phyloP scores from a whole-genome alignment of 2,113 vertebrate species.

The Lichenostomus cassidix region DNA sequence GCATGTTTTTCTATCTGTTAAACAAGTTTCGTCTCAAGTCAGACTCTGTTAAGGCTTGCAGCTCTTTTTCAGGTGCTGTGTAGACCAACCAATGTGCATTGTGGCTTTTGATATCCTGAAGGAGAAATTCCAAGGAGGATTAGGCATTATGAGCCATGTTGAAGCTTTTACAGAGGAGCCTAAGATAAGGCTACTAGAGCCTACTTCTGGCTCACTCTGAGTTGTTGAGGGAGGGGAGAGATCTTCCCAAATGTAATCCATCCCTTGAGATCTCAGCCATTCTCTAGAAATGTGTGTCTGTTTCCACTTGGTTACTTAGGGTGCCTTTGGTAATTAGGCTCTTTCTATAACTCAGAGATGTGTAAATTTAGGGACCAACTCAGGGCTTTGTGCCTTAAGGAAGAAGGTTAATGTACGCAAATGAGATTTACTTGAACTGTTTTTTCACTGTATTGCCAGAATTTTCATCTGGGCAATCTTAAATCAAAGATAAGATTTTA shows the following conservation, averaged over 20 bases:
- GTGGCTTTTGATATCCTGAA: neutral
- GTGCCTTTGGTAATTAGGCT: neutral
- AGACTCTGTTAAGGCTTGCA: neutral
- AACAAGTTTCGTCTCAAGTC: neutral
- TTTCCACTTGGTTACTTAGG: neutral
- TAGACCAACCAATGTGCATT: neutral
- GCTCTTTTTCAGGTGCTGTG: neutral
- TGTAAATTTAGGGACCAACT: neutral
- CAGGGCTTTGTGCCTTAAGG: neutral
- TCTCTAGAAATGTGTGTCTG: neutral
- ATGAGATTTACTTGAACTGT: neutral
- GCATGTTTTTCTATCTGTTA: neutral
- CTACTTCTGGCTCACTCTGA: neutral
- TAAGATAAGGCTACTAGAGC: neutral
- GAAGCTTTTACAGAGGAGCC: neutral
- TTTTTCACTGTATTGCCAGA: neutral
- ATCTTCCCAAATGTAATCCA: neutral
- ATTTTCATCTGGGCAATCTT: neutral
- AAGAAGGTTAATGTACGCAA: neutral
- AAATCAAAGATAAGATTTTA: neutral
- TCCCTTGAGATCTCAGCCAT: neutral
- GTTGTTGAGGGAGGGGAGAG: neutral
- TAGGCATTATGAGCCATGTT: rapidly evolving
- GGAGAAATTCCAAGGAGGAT: neutral
- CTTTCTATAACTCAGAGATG: neutral